phyloP scores from a whole-genome alignment of 1,140 invertebrate species.

The Neuroterus valhalla region DNA sequence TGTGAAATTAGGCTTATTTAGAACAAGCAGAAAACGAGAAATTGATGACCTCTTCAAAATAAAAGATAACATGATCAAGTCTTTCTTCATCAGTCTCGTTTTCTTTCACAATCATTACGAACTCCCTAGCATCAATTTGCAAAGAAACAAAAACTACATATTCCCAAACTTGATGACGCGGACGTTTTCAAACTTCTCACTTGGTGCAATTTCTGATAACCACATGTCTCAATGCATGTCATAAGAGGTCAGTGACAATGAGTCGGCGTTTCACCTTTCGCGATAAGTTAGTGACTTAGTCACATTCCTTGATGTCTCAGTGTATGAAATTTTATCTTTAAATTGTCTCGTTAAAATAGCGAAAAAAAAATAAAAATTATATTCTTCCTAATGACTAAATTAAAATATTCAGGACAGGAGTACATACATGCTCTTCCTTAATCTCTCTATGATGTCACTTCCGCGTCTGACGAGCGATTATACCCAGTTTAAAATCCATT shows the following conservation, averaged over 20 bases:
- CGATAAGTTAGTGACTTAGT: slow-evolving; percentile 33
- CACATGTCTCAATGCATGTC: not conserved
- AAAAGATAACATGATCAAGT: not conserved
- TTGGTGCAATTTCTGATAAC: not conserved
- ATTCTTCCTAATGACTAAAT: not conserved
- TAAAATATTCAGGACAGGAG: not conserved
- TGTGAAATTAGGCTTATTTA: too few species aligned
- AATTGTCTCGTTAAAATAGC: not conserved
- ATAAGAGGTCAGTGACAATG: slow-evolving; percentile 18
- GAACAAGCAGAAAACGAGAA: not conserved
- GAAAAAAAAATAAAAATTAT: not conserved
- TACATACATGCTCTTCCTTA: not conserved
- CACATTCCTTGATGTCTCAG: slow-evolving; percentile 36
- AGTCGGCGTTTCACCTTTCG: slow-evolving; percentile 14
- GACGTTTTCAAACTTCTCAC: not conserved
- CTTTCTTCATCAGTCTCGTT: not conserved
- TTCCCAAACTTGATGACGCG: not conserved
- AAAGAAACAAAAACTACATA: not conserved
- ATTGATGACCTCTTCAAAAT: slow-evolving; percentile 1
- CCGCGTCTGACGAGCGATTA: not conserved
- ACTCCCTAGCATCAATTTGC: not conserved
- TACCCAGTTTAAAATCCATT: not conserved
- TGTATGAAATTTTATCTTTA: slow-evolving; percentile 39
- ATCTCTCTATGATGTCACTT: not conserved
- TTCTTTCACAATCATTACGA: not conserved